Base-by-base conservation (phyloP, 2,888 invertebrate species). In the Acanthopleura granulata region DNA sequence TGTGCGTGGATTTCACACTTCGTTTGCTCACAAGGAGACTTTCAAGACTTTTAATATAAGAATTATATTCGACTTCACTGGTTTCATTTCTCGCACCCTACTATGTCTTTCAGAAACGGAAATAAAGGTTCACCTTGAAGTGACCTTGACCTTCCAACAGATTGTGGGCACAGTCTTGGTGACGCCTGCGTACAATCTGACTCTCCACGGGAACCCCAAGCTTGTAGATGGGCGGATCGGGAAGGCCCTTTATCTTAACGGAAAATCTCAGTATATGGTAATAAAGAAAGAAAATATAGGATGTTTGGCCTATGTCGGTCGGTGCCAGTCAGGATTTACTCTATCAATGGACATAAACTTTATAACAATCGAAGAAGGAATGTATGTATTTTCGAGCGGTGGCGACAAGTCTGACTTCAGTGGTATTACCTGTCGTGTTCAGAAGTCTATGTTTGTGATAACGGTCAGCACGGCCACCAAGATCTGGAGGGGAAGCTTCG, bases 351-450 rank as follows among this genome's bases (percentile, higher is more conserved):
- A 66, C 25, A 27, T 66, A 9, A 66, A 66, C 14, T 66, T 66
- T 27, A 27, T 66, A 27, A 22, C 66, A 6, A 66, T 66, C 16
- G 16, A 15, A 18, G 75, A 77, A 27, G 73, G 74, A 15, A 77
- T 72, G 66, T 77, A 75, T 72, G 75, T 82, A 0, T 51, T 81
- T 27, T 78, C 81, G 18, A 79, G 80, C 66, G 80, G 80, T 9
- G 77, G 79, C 27, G 76, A 76, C 61, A 25, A 50, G 40, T 62
- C 27, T 0, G 72, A 69, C 30, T 69, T 73, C 30, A 62, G 75
- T 30, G 82, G 82, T 0, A 51, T 80, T 11, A 74, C 80, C 29
- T 73, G 81, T 25, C 77, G 74, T 70, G 77, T 79, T 74, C 72
- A 66, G 40, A 72, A 75, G 9, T 73, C 75, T 15, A 72, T 62